Evolutionary conservation across 1,140 invertebrate species (phyloP).

Genomic region (Leptopilina boulardi): DNA sequence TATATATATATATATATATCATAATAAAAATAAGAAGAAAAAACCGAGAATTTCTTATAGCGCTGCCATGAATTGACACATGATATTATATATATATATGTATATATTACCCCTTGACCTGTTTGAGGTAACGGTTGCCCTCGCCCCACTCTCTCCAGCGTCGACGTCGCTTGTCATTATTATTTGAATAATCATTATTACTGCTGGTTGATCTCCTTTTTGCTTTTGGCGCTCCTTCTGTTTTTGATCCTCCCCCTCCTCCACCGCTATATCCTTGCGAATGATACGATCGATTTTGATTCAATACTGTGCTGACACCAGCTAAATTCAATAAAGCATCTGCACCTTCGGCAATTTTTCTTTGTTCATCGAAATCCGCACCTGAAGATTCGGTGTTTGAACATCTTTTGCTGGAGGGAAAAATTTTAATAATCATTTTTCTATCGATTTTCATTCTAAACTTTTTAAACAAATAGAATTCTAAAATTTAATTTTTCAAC

Average conservation of each 20-base stretch:
- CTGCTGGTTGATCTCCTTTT: conserved; percentile 64
- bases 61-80: neutral
- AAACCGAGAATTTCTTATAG: neutral
- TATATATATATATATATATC: too few species aligned
- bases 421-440: too few species aligned
- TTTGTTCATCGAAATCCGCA: conserved; percentile 82
- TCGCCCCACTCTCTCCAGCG: conserved; percentile 71
- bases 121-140: conserved; percentile 68
- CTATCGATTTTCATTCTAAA: too few species aligned
- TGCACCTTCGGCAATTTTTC: conserved; percentile 86
- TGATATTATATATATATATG: too few species aligned
- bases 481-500: too few species aligned
- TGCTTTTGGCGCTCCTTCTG: conserved; percentile 54
- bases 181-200: conserved; percentile 61
- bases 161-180: conserved; percentile 64
- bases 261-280: conserved; percentile 46
- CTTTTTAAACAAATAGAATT: too few species aligned
- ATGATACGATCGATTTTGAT: conserved; percentile 58
- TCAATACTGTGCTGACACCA: conserved; percentile 75
- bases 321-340: conserved; percentile 87
- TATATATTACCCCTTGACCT: conserved; percentile 66
- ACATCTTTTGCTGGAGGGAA: conserved; percentile 59
- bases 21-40: too few species aligned
- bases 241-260: conserved; percentile 43
- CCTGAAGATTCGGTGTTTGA: conserved; percentile 56